A percentile compares a stretch with the other conserved stretches of the same genome.
Conservation (phyloP, 2,888 invertebrate species). For the Phasia obesa region DNA sequence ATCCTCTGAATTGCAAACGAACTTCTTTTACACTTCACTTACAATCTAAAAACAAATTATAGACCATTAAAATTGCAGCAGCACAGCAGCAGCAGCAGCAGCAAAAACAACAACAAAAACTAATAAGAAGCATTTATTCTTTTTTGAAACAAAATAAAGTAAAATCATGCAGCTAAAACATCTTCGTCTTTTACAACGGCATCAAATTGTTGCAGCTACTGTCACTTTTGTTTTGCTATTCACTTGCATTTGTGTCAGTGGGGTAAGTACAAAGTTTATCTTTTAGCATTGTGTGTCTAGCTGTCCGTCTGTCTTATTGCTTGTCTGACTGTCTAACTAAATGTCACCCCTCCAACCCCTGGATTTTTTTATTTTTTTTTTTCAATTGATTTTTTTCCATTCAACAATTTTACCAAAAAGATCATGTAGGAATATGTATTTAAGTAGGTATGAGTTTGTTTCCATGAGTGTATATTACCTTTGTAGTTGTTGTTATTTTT, state of each 20-base stretch:
- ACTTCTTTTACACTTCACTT: conserved; percentile 52
- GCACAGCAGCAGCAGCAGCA: conserved; percentile 44
- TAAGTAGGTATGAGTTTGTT: neutral
- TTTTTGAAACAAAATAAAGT: conserved; percentile 57
- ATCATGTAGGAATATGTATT: conserved; percentile 47
- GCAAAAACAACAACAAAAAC: conserved; percentile 11
- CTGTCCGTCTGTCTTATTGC: conserved; percentile 3
- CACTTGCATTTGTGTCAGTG: conserved; percentile 82
- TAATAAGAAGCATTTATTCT: conserved; percentile 46
- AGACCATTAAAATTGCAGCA: conserved; percentile 65
- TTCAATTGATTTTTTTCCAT: conserved; percentile 7
- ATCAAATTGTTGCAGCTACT: conserved; percentile 72
- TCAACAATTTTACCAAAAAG: conserved; percentile 50
- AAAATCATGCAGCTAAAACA: conserved; percentile 67
- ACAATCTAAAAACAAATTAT: conserved; percentile 65
- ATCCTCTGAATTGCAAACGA: conserved; percentile 53
- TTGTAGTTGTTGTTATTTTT: conserved; percentile 25
- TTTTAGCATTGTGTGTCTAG: conserved; percentile 1
- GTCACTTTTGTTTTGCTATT: conserved; percentile 79
- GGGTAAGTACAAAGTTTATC: conserved; percentile 78
- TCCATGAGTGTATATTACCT: neutral
- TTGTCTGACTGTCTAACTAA: conserved; percentile 9
- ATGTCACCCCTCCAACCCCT: conserved; percentile 6
- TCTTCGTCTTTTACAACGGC: conserved; percentile 72
- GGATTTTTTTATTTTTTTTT: conserved; percentile 11